These are phyloP conservation scores for Conchocele bisecta DNA, from an alignment of 2,888 invertebrate species.

Conservation along the genomic window DNA sequence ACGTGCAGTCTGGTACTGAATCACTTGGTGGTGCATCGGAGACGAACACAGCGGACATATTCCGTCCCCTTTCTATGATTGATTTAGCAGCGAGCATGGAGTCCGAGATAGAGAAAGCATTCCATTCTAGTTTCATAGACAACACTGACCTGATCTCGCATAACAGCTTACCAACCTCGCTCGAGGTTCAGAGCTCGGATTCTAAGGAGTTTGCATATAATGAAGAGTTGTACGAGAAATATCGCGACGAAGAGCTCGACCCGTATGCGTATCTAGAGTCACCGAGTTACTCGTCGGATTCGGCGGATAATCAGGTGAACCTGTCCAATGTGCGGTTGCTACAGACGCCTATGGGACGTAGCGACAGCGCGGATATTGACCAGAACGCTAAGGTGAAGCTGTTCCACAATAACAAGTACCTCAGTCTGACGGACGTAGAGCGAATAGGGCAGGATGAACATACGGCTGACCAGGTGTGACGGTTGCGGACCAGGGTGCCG, in stretches of 20 bases:
- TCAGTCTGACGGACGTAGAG: constrained; percentile 44
- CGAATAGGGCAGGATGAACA: constrained; percentile 27
- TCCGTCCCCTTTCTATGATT: constrained; percentile 73
- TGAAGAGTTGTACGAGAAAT: constrained; percentile 35
- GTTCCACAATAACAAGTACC: constrained; percentile 50
- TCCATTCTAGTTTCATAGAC: constrained; percentile 40
- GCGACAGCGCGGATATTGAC: constrained; percentile 40
- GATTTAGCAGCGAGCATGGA: constrained; percentile 78
- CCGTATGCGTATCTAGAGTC: constrained; percentile 20
- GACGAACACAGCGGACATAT: constrained; percentile 59
- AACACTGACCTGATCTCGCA: constrained; percentile 35
- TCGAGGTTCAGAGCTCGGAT: constrained; percentile 26
- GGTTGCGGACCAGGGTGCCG: too few species aligned
- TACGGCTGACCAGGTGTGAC: too few species aligned
- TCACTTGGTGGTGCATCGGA: constrained; percentile 4
- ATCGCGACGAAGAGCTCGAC: constrained; percentile 1
- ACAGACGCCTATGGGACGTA: constrained; percentile 36
- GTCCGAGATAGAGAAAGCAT: constrained; percentile 72
- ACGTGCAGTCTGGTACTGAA: too few species aligned
- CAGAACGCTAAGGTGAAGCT: constrained; percentile 21
- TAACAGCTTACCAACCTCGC: constrained; percentile 35
- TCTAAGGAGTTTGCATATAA: constrained; percentile 28
- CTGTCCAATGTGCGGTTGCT: constrained; percentile 19
- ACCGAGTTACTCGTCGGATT: constrained; percentile 13
- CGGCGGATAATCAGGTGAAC: constrained; percentile 19